Percentiles rank a stretch among this genome's conserved stretches.
phyloP scores from a whole-genome alignment of 1,140 invertebrate species.

The Calephelis nemesis region DNA sequence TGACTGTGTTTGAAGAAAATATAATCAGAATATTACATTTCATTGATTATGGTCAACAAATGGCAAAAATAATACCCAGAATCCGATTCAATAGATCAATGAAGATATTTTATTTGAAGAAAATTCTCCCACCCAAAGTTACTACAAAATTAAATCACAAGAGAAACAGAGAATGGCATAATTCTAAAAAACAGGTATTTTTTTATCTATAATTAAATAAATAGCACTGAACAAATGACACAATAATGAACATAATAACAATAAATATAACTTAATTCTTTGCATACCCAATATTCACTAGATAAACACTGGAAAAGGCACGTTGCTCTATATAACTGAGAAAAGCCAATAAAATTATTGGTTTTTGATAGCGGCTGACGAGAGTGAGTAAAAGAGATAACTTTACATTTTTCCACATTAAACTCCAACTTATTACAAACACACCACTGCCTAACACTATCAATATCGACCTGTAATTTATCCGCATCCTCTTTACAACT shows the following conservation, averaged over 20 bases:
- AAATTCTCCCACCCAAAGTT: constrained; percentile 49
- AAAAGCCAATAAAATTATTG: too few species aligned
- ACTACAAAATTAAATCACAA: constrained; percentile 63
- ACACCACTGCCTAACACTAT: too few species aligned
- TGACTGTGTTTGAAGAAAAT: constrained; percentile 81
- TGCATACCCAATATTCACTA: too few species aligned
- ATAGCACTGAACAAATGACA: background rate
- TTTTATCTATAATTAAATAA: constrained; percentile 22
- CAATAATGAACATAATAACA: background rate
- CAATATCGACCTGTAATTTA: too few species aligned
- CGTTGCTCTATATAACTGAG: too few species aligned
- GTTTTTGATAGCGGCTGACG: too few species aligned
- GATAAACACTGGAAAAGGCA: too few species aligned
- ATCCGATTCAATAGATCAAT: constrained; percentile 79
- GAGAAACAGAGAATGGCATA: constrained; percentile 67
- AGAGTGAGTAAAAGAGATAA: too few species aligned
- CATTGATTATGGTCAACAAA: constrained; percentile 86
- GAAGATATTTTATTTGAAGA: constrained; percentile 75
- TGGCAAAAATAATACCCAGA: constrained; percentile 82
- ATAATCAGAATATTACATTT: constrained; percentile 85
- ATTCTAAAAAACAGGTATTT: constrained; percentile 61
- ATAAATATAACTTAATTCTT: too few species aligned
- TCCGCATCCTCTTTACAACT: too few species aligned
- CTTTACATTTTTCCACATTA: too few species aligned
- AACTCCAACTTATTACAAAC: too few species aligned